These are phyloP conservation scores for Zapus hudsonius DNA, from an alignment of 2,113 vertebrate species.

Conservation along the genomic window DNA sequence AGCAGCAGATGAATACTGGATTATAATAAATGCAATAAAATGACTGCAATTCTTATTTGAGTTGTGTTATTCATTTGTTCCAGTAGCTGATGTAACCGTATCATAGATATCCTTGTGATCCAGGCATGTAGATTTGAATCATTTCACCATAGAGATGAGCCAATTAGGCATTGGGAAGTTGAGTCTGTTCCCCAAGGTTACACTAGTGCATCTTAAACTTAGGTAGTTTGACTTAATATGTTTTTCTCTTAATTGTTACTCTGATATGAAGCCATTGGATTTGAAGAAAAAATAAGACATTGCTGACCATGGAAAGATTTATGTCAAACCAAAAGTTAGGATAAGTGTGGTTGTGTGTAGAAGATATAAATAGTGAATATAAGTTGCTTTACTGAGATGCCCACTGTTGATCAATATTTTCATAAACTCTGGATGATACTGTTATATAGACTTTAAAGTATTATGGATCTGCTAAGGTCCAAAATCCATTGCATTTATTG, in stretches of 20 bases:
- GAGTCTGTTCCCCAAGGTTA: background rate
- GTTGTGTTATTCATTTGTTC: background rate
- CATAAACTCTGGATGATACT: background rate
- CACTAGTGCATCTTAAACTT: background rate
- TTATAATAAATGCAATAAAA: background rate
- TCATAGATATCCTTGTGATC: background rate
- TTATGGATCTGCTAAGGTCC: background rate
- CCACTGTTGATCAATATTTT: background rate
- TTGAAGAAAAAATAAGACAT: background rate
- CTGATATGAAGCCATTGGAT: background rate
- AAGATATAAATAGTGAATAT: background rate
- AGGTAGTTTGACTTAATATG: background rate
- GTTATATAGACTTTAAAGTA: background rate
- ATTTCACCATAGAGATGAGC: background rate
- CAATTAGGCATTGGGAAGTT: background rate
- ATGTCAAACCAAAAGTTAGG: background rate
- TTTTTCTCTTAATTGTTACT: background rate
- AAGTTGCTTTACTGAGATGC: background rate
- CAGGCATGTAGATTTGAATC: background rate
- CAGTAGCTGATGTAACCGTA: background rate
- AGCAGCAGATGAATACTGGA: too few species aligned
- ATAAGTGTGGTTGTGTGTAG: background rate
- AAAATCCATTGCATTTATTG: background rate
- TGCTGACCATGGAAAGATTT: background rate
- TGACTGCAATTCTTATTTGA: background rate